Evolutionary conservation across 2,888 invertebrate genomes (phyloP).

Genomic region (Zootermopsis nevadensis): DNA sequence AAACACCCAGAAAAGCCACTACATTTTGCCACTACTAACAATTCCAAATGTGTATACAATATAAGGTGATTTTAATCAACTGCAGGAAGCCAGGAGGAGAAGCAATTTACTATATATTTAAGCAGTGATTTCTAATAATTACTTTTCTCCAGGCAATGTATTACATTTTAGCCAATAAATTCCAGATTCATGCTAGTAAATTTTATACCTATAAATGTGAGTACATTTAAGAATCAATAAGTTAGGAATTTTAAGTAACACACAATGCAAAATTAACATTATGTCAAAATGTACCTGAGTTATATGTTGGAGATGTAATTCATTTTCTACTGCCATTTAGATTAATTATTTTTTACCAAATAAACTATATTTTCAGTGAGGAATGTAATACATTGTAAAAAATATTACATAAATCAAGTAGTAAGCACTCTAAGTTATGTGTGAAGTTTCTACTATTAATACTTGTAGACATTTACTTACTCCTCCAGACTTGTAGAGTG

Average conservation of each 20-base stretch:
- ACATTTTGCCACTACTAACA: constrained; percentile 46
- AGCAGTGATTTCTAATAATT: background rate
- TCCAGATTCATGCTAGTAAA: background rate
- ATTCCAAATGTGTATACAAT: constrained; percentile 20
- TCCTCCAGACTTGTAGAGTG: constrained; percentile 34
- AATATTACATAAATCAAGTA: background rate
- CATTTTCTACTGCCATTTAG: background rate
- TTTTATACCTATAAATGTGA: too few relatives aligned
- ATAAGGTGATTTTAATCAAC: background rate
- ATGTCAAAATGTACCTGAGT: too few relatives aligned
- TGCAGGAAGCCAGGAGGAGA: constrained; percentile 33
- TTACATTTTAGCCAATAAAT: background rate
- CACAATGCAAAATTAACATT: too few relatives aligned
- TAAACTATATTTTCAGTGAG: background rate
- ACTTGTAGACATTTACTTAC: constrained; percentile 4
- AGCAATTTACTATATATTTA: background rate
- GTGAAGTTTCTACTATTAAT: background rate
- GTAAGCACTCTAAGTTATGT: background rate
- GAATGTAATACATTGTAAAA: background rate
- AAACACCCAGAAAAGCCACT: constrained; percentile 43
- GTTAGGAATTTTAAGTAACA: too few relatives aligned
- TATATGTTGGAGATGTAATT: too few relatives aligned
- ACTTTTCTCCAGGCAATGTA: background rate
- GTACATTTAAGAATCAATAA: too few relatives aligned
- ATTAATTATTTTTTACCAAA: too few relatives aligned